Percentiles rank a stretch among this genome's conserved stretches.
These are phyloP conservation scores for Xyliphius kryptos DNA, from an alignment of 2,113 vertebrate species.

Conservation along the genomic window DNA sequence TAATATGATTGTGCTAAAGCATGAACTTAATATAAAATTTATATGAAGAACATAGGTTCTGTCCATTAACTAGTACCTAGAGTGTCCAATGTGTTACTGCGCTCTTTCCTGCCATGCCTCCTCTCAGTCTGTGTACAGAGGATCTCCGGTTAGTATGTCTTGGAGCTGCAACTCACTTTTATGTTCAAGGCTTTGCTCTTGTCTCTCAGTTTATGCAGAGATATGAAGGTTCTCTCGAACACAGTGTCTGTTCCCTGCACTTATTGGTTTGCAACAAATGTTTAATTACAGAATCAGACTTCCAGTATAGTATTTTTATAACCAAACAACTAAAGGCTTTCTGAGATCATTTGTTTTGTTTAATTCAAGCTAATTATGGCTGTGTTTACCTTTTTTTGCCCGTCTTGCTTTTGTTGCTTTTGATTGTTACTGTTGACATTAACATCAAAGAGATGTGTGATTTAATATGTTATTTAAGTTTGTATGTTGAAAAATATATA, in stretches of 20 bases:
- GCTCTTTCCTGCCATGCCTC: conserved; percentile 55
- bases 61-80: conserved; percentile 1
- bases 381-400: conserved; percentile 40
- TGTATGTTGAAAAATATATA: too few relatives aligned
- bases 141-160: conserved; percentile 89
- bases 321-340: background rate
- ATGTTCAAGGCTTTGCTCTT: conserved; percentile 22
- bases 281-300: conserved; percentile 1
- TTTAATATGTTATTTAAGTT: too few relatives aligned
- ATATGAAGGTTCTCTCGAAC: background rate
- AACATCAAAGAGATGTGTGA: too few relatives aligned
- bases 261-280: conserved; percentile 13
- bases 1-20: background rate
- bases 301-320: background rate
- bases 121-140: conserved; percentile 85
- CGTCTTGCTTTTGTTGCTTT: conserved; percentile 34
- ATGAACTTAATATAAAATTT: background rate
- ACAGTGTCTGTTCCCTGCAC: background rate
- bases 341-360: background rate
- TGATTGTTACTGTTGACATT: too few relatives aligned
- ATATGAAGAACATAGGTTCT: background rate
- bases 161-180: conserved; percentile 11
- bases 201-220: conserved; percentile 13
- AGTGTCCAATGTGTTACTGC: conserved; percentile 24
- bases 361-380: background rate